Evolutionary conservation across 2,888 invertebrate species (phyloP).

Genomic region (Zygaena filipendulae): DNA sequence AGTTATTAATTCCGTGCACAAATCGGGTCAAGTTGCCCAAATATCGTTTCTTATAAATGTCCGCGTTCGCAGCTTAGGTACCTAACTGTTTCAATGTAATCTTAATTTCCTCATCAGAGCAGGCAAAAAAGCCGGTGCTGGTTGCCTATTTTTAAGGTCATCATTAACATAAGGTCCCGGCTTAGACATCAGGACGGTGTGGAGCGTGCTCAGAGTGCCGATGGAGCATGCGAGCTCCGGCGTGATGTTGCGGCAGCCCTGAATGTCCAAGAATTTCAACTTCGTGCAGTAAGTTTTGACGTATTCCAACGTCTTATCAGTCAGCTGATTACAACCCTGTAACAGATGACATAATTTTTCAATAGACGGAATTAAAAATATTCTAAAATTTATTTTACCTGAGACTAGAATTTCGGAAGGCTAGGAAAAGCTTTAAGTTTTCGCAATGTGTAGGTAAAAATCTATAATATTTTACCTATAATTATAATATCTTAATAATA

Average conservation of each 20-base stretch:
- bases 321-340: constrained; percentile 71
- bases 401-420: too few species aligned
- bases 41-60: too few species aligned
- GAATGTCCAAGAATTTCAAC: constrained; percentile 69
- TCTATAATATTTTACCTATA: too few species aligned
- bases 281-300: constrained; percentile 57
- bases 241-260: constrained; percentile 59
- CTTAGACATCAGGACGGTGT: constrained; percentile 56
- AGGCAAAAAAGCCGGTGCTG: constrained; percentile 48
- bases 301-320: constrained; percentile 64
- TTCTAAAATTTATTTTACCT: too few species aligned
- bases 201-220: constrained; percentile 42
- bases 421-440: too few species aligned
- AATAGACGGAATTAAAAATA: background rate
- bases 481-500: constrained; percentile 1
- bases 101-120: constrained; percentile 47
- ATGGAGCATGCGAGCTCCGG: constrained; percentile 51
- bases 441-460: too few species aligned
- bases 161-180: constrained; percentile 54
- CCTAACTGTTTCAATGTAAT: constrained; percentile 42
- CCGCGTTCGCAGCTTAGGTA: too few species aligned
- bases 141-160: constrained; percentile 39
- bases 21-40: too few species aligned
- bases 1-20: too few species aligned
- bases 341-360: constrained; percentile 22